Base-by-base conservation (phyloP, 2,797 vertebrate species). In the Pipistrellus pipistrellus region DNA sequence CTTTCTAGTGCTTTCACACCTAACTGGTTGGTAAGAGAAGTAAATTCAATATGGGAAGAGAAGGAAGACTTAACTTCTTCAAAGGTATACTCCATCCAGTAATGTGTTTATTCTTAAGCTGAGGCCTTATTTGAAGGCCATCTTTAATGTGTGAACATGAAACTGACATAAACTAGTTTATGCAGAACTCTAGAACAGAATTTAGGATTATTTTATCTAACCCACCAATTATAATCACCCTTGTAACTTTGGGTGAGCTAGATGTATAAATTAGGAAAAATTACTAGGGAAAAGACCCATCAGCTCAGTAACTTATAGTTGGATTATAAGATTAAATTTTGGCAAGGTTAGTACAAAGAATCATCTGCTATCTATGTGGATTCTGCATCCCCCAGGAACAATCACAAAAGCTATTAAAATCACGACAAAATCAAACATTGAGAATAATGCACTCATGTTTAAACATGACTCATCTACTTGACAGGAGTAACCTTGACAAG, bases 331-430 rank as follows among this genome's bases (percentile, higher is more conserved):
- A 85, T 46, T 77, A 71, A 21, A 84, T 84, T 92, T 91, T 95
- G 81, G 55, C 17, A 96, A 97, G 80, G 35, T 20, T 96, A 53
- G 84, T 91, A 35, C 14, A 76, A 88, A 77, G 91, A 89, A 48
- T 96, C 86, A 95, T 93, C 88, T 87, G 87, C 76, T 85, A 9
- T 48, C 38, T 15, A 8, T 55, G 13, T 72, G 0, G 20, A 35
- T 82, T 73, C 92, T 88, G 21, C 80, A 93, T 8, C 23, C 72
- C 35, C 59, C 35, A 53, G 48, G 66, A 95, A 92, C 55, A 97
- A 96, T 21, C 57, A 91, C 91, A 95, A 90, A 69, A 85, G 64
- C 94, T 96, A 94, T 97, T 71, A 96, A 97, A 90, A 96, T 78
- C 76, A 95, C 30, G 1, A 93, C 25, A 95, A 96, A 89, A 91